Evolutionary conservation across 1,140 invertebrate genomes (phyloP).

Genomic region (Oryzaephilus surinamensis): DNA sequence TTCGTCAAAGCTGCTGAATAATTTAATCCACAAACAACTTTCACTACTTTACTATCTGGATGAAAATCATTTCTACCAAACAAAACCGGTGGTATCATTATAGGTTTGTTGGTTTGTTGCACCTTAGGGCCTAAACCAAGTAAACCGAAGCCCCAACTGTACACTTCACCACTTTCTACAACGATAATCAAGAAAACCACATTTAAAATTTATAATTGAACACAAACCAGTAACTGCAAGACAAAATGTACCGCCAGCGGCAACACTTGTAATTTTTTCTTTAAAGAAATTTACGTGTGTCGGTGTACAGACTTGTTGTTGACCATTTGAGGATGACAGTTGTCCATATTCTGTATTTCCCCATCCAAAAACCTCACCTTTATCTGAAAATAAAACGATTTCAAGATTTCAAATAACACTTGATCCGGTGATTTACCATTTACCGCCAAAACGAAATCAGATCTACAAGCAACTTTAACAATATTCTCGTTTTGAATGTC

Average conservation of each 20-base stretch:
- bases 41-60: slow-evolving; percentile 50
- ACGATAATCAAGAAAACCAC: too few species aligned
- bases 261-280: slow-evolving; percentile 74
- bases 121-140: slow-evolving; percentile 78
- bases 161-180: slow-evolving; percentile 73
- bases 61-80: slow-evolving; percentile 81
- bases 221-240: slow-evolving; percentile 69
- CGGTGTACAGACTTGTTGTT: slow-evolving; percentile 58
- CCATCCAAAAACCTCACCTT: slow-evolving; percentile 93
- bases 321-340: slow-evolving; percentile 42
- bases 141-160: slow-evolving; percentile 88
- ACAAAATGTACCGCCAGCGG: slow-evolving; percentile 80
- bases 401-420: slow-evolving; percentile 3
- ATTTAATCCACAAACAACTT: slow-evolving; percentile 62
- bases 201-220: slow-evolving; percentile 7
- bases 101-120: slow-evolving; percentile 50
- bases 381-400: too few species aligned
- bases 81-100: slow-evolving; percentile 61
- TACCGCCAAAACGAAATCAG: slow-evolving; percentile 82
- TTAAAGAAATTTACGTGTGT: too few species aligned
- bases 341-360: slow-evolving; percentile 93
- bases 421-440: too few species aligned
- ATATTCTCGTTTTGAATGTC: slow-evolving; percentile 78
- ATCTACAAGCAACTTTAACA: slow-evolving; percentile 64
- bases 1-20: slow-evolving; percentile 73